Conservation (phyloP, 2,113 vertebrate genomes). For the Aegithalos caudatus region DNA sequence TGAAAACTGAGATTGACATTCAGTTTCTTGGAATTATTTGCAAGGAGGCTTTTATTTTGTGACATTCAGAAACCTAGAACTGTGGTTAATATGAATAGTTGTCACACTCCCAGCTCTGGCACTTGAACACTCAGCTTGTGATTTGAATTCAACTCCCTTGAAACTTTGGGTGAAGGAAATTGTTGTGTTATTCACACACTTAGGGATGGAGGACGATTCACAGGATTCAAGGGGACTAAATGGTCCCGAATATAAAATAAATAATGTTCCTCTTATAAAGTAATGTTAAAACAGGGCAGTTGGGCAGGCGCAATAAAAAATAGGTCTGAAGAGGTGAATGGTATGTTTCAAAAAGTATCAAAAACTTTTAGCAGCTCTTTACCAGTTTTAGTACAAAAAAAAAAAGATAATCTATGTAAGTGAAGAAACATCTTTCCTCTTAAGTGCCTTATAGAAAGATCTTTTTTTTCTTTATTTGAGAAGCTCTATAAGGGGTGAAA, state of each 20-base stretch:
- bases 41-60: neutral
- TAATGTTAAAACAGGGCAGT: neutral
- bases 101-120: neutral
- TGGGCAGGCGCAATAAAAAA: neutral
- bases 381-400: neutral
- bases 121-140: neutral
- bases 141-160: neutral
- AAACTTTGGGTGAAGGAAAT: neutral
- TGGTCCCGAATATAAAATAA: neutral
- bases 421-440: neutral
- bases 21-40: neutral
- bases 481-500: neutral
- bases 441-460: neutral
- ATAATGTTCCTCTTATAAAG: rapidly evolving
- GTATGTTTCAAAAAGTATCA: neutral
- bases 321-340: neutral
- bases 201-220: neutral
- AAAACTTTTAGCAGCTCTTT: neutral
- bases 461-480: neutral
- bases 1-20: neutral
- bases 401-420: neutral
- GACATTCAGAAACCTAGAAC: neutral
- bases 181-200: neutral
- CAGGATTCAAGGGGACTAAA: neutral
- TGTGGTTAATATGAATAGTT: neutral